Base-by-base conservation (phyloP, 2,797 vertebrate genomes). In the Sebastes itinus region DNA sequence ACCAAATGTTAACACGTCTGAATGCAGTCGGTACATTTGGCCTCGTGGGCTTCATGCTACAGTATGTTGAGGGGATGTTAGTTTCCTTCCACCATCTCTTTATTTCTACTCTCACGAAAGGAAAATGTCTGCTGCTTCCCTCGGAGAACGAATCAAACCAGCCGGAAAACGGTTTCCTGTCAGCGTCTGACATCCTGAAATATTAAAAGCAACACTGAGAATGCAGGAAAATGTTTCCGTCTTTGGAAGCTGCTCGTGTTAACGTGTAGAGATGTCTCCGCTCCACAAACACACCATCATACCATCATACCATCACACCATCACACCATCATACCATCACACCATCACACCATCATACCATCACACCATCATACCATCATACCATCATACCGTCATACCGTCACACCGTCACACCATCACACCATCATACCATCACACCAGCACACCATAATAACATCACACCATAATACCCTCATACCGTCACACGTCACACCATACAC, bases 1-100 rank as follows among this genome's bases (percentile, higher is more conserved):
- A 56, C 73, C 77, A 38, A 82, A 80, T 49, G 72, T 71, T 76
- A 77, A 68, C 72, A 62, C 12, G 42, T 80, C 54, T 78, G 71
- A 76, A 70, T 75, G 64, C 82, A 55, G 77, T 46, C 33, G 7
- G 67, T 75, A 76, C 84, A 64, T 81, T 83, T 22, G 46, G 76
- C 66, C 88, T 88, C 77, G 5, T 61, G 79, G 78, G 79, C 62
- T 81, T 78, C 72, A 35, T 74, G 67, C 49, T 82, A 55, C 76
- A 75, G 81, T 27, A 33, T 62, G 75, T 52, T 54, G 68, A 66
- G 35, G 46, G 49, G 72, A 77, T 85, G 58, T 74, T 65, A n/a
- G 32, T 72, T 65, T 68, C 10, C 23, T 67, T 35, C 23, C 55
- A 25, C 52, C 0, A 2, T 61, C 38, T 69, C 63, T 75, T 76